Conservation (phyloP, 2,113 vertebrate species). For the Tychaedon coryphoeus region DNA sequence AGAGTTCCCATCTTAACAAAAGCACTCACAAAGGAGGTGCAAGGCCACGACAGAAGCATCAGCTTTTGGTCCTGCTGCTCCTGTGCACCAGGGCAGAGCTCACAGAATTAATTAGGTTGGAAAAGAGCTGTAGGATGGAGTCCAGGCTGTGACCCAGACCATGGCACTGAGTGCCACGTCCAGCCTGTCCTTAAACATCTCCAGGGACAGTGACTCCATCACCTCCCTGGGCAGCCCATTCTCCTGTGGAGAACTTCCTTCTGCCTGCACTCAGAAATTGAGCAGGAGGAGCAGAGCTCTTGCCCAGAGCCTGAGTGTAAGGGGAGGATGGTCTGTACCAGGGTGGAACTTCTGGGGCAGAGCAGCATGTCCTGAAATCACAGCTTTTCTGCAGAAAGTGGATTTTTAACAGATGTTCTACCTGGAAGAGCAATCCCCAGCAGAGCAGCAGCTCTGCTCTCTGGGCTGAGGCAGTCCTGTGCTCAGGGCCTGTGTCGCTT, state of each 20-base stretch:
- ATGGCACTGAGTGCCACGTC: neutral
- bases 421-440: neutral
- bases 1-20: fast-evolving
- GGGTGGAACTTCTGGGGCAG: neutral
- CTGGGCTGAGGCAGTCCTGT: neutral
- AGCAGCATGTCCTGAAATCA: neutral
- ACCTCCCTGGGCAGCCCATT: neutral
- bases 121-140: neutral
- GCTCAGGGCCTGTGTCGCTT: neutral
- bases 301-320: neutral
- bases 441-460: neutral
- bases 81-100: neutral
- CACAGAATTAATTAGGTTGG: fast-evolving
- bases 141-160: neutral
- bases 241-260: neutral
- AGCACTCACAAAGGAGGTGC: fast-evolving
- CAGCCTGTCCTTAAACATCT: neutral
- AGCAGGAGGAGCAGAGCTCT: neutral
- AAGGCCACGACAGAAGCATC: fast-evolving
- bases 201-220: neutral
- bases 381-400: neutral
- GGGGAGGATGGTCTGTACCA: neutral
- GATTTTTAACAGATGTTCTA: neutral
- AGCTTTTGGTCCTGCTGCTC: neutral
- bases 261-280: neutral